Evolutionary conservation across 2,113 vertebrate genomes (phyloP), one percentile per base, ranked within the genome.

Genomic region (Sylvilagus bachmani): DNA sequence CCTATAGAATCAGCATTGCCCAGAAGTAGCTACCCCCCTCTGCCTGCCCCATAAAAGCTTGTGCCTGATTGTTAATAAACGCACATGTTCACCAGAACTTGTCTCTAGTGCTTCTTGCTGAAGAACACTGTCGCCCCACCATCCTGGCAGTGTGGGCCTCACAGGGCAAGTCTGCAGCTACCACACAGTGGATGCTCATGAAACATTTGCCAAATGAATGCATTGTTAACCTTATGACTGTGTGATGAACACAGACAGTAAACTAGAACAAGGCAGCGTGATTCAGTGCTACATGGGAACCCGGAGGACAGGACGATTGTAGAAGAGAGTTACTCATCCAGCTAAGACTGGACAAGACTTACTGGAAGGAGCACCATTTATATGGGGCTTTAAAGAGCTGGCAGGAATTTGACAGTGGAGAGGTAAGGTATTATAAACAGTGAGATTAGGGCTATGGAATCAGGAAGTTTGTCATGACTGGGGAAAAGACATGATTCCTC

Each of bases 401-500:
- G 62, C 24, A 86, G 55, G 66, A 93, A 33, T 94, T 31, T 94
- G 71, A 69, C 53, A 22, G 38, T 27, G 51, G 70, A 94, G 69
- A 90, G 70, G 44, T 25, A 55, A 3, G 8, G 4, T 62, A 22
- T 82, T 38, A 36, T 38, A 71, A 86, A 55, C 2, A 86, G 16
- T 8, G 19, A 51, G n/a, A 79, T 64, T 58, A 22, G 24, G 10
- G 22, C 73, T 8, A 6, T 10, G 49, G 67, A 16, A 38, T 36
- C n/a, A 33, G 25, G 21, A 51, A 66, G 55, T 24, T 2, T 38
- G 49, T 36, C 55, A 33, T 3, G 2, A 27, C 36, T 44, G 19
- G 10, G 17, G 86, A 79, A 58, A 14, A 90, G 31, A 27, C 61
- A 31, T 2, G 22, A 21, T 51, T 75, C 31, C 29, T 53, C 27